Evolutionary conservation across 2,888 invertebrate genomes (phyloP).

Genomic region (Orgyia antiqua): DNA sequence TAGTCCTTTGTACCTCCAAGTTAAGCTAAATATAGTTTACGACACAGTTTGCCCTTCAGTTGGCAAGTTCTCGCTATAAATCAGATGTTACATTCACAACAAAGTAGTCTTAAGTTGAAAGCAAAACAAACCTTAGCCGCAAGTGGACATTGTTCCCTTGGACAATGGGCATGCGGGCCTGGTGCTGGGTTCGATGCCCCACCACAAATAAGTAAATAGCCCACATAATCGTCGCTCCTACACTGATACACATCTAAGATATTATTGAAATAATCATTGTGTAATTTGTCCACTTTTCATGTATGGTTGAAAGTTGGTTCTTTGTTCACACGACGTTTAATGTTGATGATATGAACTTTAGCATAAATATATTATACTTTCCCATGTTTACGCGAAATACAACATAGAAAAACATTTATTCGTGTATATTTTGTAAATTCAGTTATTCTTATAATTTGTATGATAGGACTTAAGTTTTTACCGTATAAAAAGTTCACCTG

Average conservation of each 20-base stretch:
- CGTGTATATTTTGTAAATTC: no score
- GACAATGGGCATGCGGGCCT: slow-evolving; percentile 63
- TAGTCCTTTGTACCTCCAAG: no score
- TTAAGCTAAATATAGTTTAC: no score
- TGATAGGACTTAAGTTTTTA: no score
- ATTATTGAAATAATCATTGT: slow-evolving; percentile 47
- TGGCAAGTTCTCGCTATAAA: slow-evolving; percentile 9
- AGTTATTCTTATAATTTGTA: no score
- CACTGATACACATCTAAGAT: slow-evolving; percentile 51
- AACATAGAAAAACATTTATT: no score
- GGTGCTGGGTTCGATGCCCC: slow-evolving; percentile 53
- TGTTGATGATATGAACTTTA: no score
- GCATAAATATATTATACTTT: no score
- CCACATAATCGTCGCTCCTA: slow-evolving; percentile 42
- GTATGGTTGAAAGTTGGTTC: slow-evolving; percentile 8
- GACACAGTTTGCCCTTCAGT: background rate
- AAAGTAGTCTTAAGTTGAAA: slow-evolving; percentile 21
- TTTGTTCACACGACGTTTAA: slow-evolving; percentile 12
- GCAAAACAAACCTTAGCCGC: slow-evolving; percentile 32
- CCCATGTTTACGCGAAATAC: no score
- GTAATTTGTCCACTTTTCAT: slow-evolving; percentile 31
- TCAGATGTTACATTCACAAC: slow-evolving; percentile 13
- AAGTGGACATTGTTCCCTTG: slow-evolving; percentile 49
- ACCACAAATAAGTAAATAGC: slow-evolving; percentile 62
- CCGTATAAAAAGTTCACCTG: no score